Base-by-base conservation (phyloP, 1,140 invertebrate species). In the Ceratosolen solmsi region DNA sequence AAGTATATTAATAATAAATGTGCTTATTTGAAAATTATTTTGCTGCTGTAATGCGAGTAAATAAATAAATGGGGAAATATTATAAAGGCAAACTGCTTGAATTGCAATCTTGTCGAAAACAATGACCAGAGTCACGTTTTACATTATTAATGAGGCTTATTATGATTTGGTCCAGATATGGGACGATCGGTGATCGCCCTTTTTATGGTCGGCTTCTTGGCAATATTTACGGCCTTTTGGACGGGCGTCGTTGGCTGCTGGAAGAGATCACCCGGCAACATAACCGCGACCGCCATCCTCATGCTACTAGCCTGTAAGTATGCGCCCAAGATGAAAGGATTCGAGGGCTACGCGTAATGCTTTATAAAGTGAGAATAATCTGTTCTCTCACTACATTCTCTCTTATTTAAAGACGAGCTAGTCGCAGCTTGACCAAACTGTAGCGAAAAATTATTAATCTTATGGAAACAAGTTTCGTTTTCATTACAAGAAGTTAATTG, bases 231-330 rank as follows among this genome's bases (percentile, higher is more conserved):
- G 83, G 96, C 97, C 8, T 98, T 98, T 92, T 98, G 97, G 95
- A 98, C 97, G 49, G 97, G 97, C 76, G 95, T 98, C 25, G 95
- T 95, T 46, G 96, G 97, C 84, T 98, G 97, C 89, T 98, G 97
- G 97, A 95, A 96, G 91, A 93, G 97, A 86, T 98, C 96, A 63
- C 96, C 97, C 1, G 96, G 96, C 80, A 97, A 98, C 87, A 97
- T 98, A 82, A 97, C 97, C 20, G 96, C 96, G 25, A 98, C 97
- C 0, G 97, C 97, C 15, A 96, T 98, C 84, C 92, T 98, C 22
- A 96, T 98, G 94, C 93, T 98, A 65, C 93, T 98, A 81, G 95
- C 96, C 83, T 97, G 96, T 97, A 91, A 95, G 95, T 83, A 82
- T 79, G 30, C 36, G n/a, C 5, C 2, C 11, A 38, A 36, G 17